Base-by-base conservation (phyloP, 2,113 vertebrate genomes). In the Halcyon malimbica region DNA sequence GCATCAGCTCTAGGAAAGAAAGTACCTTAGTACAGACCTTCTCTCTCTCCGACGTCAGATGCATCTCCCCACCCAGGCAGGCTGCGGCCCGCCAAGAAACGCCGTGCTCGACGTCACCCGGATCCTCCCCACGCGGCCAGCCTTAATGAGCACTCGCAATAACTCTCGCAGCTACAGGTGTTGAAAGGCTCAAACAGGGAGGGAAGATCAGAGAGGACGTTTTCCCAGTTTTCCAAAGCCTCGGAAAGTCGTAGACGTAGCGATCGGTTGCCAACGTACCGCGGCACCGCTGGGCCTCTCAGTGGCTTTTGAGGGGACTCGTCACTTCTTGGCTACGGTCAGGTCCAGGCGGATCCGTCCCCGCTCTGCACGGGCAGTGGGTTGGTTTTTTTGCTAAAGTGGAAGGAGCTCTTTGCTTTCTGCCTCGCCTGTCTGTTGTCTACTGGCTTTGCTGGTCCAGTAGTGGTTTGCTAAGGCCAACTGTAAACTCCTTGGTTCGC, bases 381-480 rank as follows among this genome's bases (percentile, higher is more conserved):
- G 78, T 48, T 15, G 46, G 3, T 65, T 46, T 33, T 57, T 33
- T 33, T 11, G 37, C 65, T 80, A 5, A 44, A 85, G 67, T 2
- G 26, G 54, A 85, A 91, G 63, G 77, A 96, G 81, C 84, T 94
- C 75, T 91, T 94, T 91, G 96, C 94, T 94, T 96, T 94, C 91
- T 95, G 95, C 91, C 94, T 95, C 81, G 69, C 83, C 78, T 94
- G 54, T 90, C 87, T 89, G 92, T 94, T 75, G 90, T 95, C 90
- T 92, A 35, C 81, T 78, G 96, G 91, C 94, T 96, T 89, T 91
- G 94, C 95, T 96, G 93, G 77, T 56, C 77, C 91, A 59, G 91
- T 42, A 94, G 94, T 83, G 91, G 83, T 87, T 94, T 16, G 77
- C 91, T 83, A 33, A 80, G 95, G 87, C 69, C 77, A 44, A 5